Percentiles rank a stretch among this genome's conserved stretches.
phyloP scores from a whole-genome alignment of 2,888 invertebrate species.

The Synanthedon myopaeformis region DNA sequence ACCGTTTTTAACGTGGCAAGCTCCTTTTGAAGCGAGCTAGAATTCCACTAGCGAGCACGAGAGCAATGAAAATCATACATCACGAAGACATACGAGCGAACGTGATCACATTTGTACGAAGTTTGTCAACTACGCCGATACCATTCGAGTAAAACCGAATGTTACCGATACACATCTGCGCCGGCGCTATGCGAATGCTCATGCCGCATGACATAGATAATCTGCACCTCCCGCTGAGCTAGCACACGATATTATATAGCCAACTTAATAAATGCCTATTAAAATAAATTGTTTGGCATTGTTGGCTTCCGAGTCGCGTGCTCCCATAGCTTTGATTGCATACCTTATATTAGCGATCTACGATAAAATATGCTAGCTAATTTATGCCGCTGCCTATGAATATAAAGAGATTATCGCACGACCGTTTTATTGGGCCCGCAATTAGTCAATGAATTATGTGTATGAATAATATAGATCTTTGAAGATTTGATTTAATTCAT shows the following conservation, averaged over 20 bases:
- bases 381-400: constrained; percentile 3
- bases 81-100: constrained; percentile 3
- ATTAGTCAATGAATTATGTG: constrained; percentile 4
- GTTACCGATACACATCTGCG: constrained; percentile 8
- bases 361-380: constrained; percentile 8
- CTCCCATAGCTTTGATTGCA: constrained; percentile 2
- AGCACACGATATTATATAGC: constrained; percentile 8
- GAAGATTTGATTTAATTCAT: no score
- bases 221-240: constrained; percentile 10
- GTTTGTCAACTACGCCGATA: constrained; percentile 9
- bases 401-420: constrained; percentile 4
- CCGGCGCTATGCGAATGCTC: constrained; percentile 2
- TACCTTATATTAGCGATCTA: constrained; percentile 9
- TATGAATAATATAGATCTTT: background rate
- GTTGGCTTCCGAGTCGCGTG: constrained; percentile 11
- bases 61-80: background rate
- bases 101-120: constrained; percentile 9
- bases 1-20: background rate
- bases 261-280: constrained; percentile 13
- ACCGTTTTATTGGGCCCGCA: constrained; percentile 2
- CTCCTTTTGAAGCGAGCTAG: background rate
- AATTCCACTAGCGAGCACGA: background rate
- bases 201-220: constrained; percentile 12
- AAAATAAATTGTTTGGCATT: constrained; percentile 14
- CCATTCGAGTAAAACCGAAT: constrained; percentile 6